Percentiles rank a stretch among this genome's conserved stretches.
These are phyloP conservation scores for Ailuropoda melanoleuca DNA, from an alignment of 2,113 vertebrate species.

Conservation along the genomic window DNA sequence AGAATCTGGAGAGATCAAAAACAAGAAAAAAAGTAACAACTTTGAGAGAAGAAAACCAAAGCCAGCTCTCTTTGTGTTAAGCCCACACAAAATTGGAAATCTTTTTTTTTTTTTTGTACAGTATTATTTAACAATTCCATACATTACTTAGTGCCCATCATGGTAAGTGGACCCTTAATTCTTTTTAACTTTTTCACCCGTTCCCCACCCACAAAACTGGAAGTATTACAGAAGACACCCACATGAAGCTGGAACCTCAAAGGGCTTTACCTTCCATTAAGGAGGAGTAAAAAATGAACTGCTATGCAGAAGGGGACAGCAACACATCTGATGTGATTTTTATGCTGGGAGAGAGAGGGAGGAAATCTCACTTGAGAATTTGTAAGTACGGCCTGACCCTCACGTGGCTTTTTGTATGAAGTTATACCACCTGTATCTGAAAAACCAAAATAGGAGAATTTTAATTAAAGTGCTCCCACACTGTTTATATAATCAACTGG, in stretches of 20 bases:
- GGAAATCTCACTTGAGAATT: not conserved
- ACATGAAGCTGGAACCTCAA: not conserved
- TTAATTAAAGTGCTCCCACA: not conserved
- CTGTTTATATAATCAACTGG: not conserved
- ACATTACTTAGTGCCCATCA: not conserved
- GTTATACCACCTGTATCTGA: not conserved
- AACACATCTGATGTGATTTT: not conserved
- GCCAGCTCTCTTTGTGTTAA: not conserved
- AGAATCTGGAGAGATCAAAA: not conserved
- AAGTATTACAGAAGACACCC: not conserved
- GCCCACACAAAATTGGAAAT: not conserved
- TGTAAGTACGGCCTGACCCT: not conserved
- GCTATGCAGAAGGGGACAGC: not conserved
- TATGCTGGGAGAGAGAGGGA: not conserved
- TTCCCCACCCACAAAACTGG: not conserved
- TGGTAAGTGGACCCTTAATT: not conserved
- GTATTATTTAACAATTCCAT: not conserved
- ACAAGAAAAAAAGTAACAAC: not conserved
- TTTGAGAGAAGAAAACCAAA: not conserved
- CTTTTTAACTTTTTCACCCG: not conserved
- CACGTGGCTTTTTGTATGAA: not conserved
- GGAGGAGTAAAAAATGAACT: not conserved
- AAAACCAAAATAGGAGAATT: constrained; percentile 12
- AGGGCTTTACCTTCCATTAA: not conserved
- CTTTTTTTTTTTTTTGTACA: not conserved